These are phyloP conservation scores for Mola mola DNA, from an alignment of 2,113 vertebrate genomes.

Conservation along the genomic window DNA sequence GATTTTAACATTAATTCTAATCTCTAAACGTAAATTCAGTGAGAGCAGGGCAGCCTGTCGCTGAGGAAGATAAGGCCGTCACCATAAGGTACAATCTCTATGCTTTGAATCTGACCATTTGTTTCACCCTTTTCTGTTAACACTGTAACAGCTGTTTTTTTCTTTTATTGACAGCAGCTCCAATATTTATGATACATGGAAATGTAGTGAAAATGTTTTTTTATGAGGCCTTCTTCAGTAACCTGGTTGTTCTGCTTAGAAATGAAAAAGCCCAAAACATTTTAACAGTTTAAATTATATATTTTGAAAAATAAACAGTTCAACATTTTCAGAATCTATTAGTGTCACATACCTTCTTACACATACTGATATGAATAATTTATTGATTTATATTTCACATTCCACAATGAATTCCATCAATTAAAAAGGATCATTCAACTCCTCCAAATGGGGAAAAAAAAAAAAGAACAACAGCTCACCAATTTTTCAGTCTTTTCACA, in stretches of 20 bases:
- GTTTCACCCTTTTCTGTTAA: no score
- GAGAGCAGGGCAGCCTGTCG: no score
- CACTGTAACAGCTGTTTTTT: background rate
- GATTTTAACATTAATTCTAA: no score
- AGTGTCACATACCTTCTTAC: slow-evolving; percentile 55
- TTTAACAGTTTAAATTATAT: background rate
- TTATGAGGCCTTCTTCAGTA: background rate
- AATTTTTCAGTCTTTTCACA: slow-evolving; percentile 35
- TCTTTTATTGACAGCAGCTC: background rate
- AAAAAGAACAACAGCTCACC: background rate
- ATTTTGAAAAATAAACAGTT: slow-evolving; percentile 51
- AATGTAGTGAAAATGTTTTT: background rate
- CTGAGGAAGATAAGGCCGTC: no score
- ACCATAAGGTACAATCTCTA: no score
- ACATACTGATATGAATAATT: slow-evolving; percentile 82
- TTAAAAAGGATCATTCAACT: slow-evolving; percentile 65
- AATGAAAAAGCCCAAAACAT: background rate
- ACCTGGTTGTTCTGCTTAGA: background rate
- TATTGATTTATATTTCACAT: slow-evolving; percentile 82
- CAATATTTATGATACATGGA: background rate
- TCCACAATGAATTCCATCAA: slow-evolving; percentile 63
- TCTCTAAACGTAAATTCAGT: no score
- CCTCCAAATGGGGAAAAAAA: slow-evolving; percentile 53
- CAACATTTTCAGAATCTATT: slow-evolving; percentile 29
- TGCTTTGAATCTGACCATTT: no score